Base-by-base conservation (phyloP, 2,888 invertebrate species). In the Pogonocherus hispidulus region DNA sequence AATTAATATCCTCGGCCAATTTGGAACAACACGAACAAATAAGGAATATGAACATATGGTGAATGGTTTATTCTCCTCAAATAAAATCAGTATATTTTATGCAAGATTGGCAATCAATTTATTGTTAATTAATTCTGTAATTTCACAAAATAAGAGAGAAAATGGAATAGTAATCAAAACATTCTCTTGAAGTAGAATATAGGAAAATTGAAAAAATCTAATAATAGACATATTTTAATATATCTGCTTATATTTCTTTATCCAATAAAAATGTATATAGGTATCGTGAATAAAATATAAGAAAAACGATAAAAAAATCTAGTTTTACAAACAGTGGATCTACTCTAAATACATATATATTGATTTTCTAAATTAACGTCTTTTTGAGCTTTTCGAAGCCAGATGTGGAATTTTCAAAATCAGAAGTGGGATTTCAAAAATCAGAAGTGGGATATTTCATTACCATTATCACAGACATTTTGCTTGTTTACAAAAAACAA, bases 391-490 rank as follows among this genome's bases (percentile, higher is more conserved):
- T n/a, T n/a, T n/a, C n/a, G n/a, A n/a, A n/a, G n/a, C n/a, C n/a
- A n/a, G n/a, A n/a, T n/a, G n/a, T n/a, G n/a, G n/a, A n/a, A 32
- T 32, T 2, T 8, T 32, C 9, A 32, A 32, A 11, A 32, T 32
- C 32, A 32, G 22, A 22, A n/a, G 22, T n/a, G 49, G 49, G 23
- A 23, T 8, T 22, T 23, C n/a, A 20, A 14, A 22, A 14, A 22
- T 51, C 23, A 23, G 14, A 8, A 19, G 32, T 32, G 32, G 32
- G 1, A 32, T 32, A 1, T 18, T 20, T 8, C 18, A 46, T n/a
- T n/a, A n/a, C n/a, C n/a, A n/a, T n/a, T n/a, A 3, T 22, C 49
- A 52, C 52, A 52, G 52, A 52, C 32, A 52, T 52, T 52, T 51
- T 19, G 6, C 44, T 18, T 22, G 9, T 37, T 19, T 14, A n/a